phyloP scores from a whole-genome alignment of 2,113 vertebrate species.

The Myotis davidii region DNA sequence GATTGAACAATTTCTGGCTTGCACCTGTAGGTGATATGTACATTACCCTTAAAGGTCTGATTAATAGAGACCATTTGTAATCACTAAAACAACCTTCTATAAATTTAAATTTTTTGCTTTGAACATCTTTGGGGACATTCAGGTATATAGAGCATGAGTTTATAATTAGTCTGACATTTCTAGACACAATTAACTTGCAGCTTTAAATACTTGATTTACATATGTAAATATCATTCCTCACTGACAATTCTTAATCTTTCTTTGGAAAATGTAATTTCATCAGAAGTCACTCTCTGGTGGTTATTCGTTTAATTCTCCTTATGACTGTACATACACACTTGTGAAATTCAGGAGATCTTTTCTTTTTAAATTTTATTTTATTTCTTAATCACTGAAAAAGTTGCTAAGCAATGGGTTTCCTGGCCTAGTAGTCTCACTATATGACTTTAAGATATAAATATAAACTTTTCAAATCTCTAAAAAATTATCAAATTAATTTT shows the following conservation, averaged over 20 bases:
- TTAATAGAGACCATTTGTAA: slow-evolving; percentile 18
- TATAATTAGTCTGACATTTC: slow-evolving; percentile 79
- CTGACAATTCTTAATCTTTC: slow-evolving; percentile 69
- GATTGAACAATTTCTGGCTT: not conserved
- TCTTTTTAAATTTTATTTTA: not conserved
- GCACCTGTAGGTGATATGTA: not conserved
- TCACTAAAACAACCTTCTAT: slow-evolving; percentile 39
- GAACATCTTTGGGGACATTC: slow-evolving; percentile 63
- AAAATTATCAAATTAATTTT: not conserved
- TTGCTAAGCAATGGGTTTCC: slow-evolving; percentile 20
- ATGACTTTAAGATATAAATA: not conserved
- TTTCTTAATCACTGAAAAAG: slow-evolving; percentile 26
- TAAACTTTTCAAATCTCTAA: not conserved
- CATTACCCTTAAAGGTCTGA: not conserved
- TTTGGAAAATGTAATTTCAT: slow-evolving; percentile 54
- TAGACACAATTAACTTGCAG: slow-evolving; percentile 78
- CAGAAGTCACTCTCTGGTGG: slow-evolving; percentile 47
- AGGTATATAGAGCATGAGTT: slow-evolving; percentile 71
- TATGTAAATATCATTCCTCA: slow-evolving; percentile 74
- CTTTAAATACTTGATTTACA: slow-evolving; percentile 77
- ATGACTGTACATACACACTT: not conserved
- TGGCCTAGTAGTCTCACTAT: not conserved
- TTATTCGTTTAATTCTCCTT: slow-evolving; percentile 41
- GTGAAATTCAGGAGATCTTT: not conserved
- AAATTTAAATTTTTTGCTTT: slow-evolving; percentile 65